Base-by-base conservation (phyloP, 2,888 invertebrate genomes). In the Eurois occulta region DNA sequence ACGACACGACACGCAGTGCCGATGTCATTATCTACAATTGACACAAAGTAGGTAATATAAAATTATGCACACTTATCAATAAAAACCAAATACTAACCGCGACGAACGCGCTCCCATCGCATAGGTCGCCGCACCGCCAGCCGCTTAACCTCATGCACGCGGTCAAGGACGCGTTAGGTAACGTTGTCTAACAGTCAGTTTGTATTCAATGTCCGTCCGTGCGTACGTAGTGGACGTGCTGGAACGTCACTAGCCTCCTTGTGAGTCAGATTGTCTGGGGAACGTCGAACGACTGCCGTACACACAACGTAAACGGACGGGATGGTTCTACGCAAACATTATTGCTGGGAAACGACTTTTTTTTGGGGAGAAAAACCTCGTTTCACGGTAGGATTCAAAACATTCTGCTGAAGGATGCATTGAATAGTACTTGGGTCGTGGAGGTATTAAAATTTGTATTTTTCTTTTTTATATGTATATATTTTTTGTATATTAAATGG, bases 121-220 rank as follows among this genome's bases (percentile, higher is more conserved):
- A 48, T 55, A 58, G 62, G 46, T 16, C n/a, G 58, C 60, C 66
- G 24, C 58, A 35, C 16, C 32, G 21, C 10, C 6, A 28, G 48
- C 5, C 11, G 66, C 64, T 35, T n/a, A 5, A 80, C 73, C 69
- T 80, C 85, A 74, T 84, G 84, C 70, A 43, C 80, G 58, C 69
- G 65, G 81, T 82, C 81, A 82, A 82, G 81, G 81, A 85, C 81
- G 55, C 41, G n/a, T 60, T 48, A 76, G 2, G 21, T 72, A 72
- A 72, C 6, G 21, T 74, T 80, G 58, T 58, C 55, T 74, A 80
- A 72, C 28, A 6, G 7, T 8, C 0, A 48, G 60, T 55, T 79
- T 46, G 55, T 67, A 82, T 80, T 62, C 81, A 70, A 32, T 52
- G 72, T 38, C 8, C 41, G 70, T 38, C 3, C 55, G 43, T 52